Conservation (phyloP, 2,113 vertebrate genomes). For the Mustelus asterias region DNA sequence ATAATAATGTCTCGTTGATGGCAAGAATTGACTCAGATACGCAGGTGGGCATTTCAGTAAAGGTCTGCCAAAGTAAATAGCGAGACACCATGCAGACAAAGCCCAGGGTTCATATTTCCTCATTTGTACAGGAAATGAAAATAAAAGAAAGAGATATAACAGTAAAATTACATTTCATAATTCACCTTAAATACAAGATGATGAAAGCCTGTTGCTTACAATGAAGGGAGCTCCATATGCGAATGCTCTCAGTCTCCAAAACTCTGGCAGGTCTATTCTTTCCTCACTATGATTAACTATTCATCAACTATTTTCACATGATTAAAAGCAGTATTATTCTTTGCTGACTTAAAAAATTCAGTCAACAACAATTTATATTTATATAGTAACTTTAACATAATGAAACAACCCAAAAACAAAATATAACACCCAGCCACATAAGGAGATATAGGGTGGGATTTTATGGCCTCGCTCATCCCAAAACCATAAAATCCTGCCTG, state of each 20-base stretch:
- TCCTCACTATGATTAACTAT: not conserved
- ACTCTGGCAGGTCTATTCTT: not conserved
- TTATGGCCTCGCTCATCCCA: no score
- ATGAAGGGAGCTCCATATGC: not conserved
- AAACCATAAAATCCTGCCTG: no score
- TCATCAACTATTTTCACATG: not conserved
- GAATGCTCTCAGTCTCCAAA: not conserved
- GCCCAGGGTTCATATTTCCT: not conserved
- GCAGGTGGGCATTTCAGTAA: not conserved
- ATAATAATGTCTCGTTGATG: not conserved
- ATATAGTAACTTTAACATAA: not conserved
- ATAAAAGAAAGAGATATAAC: not conserved
- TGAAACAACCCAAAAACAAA: not conserved
- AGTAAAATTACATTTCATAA: not conserved
- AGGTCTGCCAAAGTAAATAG: not conserved
- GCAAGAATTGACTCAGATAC: not conserved
- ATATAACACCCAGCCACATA: not conserved
- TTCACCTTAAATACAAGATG: not conserved
- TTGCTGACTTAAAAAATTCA: not conserved
- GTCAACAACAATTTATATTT: not conserved
- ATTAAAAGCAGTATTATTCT: not conserved
- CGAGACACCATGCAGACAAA: not conserved
- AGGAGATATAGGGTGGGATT: not conserved
- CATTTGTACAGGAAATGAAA: constrained; percentile 11
- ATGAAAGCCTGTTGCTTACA: not conserved